Percentiles rank a stretch among this genome's conserved stretches.
These are phyloP conservation scores for Amblyopsis hoosieri DNA, from an alignment of 2,797 vertebrate genomes.

Conservation along the genomic window DNA sequence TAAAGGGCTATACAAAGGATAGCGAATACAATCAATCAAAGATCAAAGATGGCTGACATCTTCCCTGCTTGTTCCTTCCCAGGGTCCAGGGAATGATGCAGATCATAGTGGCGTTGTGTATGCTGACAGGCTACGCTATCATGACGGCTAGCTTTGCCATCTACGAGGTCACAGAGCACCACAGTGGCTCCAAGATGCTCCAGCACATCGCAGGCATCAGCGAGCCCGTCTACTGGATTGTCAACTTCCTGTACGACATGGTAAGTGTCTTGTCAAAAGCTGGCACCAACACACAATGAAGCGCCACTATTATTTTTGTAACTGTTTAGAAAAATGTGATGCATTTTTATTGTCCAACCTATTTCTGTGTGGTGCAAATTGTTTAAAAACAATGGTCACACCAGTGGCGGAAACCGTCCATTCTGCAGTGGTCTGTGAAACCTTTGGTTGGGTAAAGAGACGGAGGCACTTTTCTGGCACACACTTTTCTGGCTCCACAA, in stretches of 20 bases:
- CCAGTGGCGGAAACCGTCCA: too few species aligned
- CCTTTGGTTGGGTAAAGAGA: too few species aligned
- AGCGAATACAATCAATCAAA: too few species aligned
- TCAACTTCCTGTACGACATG: conserved; percentile 95
- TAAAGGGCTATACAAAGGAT: too few species aligned
- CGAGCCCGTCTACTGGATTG: conserved; percentile 89
- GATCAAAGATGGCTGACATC: too few species aligned
- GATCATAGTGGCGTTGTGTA: conserved; percentile 87
- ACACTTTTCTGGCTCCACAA: too few species aligned
- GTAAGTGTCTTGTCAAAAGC: conserved; percentile 67
- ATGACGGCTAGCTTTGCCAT: conserved; percentile 91
- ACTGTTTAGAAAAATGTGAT: background rate
- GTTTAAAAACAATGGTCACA: too few species aligned
- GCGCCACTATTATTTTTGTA: too few species aligned
- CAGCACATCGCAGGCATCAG: conserved; percentile 94
- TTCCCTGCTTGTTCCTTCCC: conserved; percentile 22
- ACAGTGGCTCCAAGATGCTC: conserved; percentile 89
- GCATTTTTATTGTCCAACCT: background rate
- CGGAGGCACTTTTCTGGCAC: too few species aligned
- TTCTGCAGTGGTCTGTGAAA: too few species aligned
- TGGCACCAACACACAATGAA: too few species aligned
- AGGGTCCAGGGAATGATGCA: conserved; percentile 88
- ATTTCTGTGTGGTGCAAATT: too few species aligned
- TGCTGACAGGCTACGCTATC: conserved; percentile 93
- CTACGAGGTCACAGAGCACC: conserved; percentile 91